Evolutionary conservation across 2,113 vertebrate genomes (phyloP), one percentile per base, ranked within the genome.

Genomic region (Halcyon malimbica): DNA sequence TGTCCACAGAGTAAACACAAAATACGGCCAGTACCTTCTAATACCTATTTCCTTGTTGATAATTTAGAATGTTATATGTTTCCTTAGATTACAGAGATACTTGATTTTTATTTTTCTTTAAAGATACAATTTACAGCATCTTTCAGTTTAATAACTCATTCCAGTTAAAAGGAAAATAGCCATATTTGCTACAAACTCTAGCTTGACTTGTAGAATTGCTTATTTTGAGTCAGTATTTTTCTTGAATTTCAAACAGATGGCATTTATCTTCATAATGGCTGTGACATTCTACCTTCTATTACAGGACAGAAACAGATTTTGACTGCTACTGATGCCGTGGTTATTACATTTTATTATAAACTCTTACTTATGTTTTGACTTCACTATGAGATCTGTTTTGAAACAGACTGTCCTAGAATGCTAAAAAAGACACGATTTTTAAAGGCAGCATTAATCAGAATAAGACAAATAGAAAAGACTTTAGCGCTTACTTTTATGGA

Each of bases 301-400:
- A 71, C 6, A 62, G 24, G 62, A 57, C 28, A 76, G 37, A 78
- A 71, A 6, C 29, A 79, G 65, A 37, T 89, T 87, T 93, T 84
- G 41, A 92, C 68, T 79, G n/a, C 42, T 84, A 35, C 28, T 74
- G 44, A 37, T 87, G 77, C 41, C 76, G 53, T 59, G 37, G 33
- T 42, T 73, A 62, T 84, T 86, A 28, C 11, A 51, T 89, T 95
- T 91, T 87, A 91, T 76, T 56, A 70, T 74, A 46, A 77, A 81
- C 25, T 65, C 37, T 91, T 60, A 60, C 37, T 88, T 87, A 31
- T 41, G 50, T 79, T 94, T 94, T 84, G 39, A 79, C 93, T 90
- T 94, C 84, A 85, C 44, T 69, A 4, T 24, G 65, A 21, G n/a
- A 83, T 87, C 44, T 94, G 75, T 87, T 96, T 96, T 41, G 78